Evolutionary conservation across 2,797 vertebrate species (phyloP).

Genomic region (Iguana delicatissima): DNA sequence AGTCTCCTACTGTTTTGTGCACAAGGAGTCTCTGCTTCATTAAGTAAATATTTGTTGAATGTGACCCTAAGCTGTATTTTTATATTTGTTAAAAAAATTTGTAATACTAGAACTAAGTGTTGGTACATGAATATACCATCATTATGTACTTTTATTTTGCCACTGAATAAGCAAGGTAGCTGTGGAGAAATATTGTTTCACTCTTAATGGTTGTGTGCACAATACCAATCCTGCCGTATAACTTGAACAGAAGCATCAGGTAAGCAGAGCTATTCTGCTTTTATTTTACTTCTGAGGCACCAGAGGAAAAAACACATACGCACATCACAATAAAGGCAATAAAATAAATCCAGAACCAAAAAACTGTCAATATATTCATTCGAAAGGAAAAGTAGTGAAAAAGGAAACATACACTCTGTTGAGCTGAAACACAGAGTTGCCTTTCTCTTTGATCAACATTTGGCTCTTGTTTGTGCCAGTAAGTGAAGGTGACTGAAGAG

Average conservation of each 20-base stretch:
- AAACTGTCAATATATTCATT: not conserved
- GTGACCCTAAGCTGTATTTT: not conserved
- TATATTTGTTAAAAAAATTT: not conserved
- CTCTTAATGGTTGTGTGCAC: not conserved
- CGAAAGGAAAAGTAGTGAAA: not conserved
- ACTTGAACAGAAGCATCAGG: not conserved
- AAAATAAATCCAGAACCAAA: not conserved
- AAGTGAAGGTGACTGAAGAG: slow-evolving; percentile 85
- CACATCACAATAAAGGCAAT: not conserved
- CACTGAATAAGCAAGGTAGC: not conserved
- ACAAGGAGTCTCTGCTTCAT: not conserved
- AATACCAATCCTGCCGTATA: not conserved
- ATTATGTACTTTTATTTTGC: not conserved
- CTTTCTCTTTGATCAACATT: slow-evolving; percentile 76
- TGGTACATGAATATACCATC: not conserved
- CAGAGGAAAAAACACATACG: not conserved
- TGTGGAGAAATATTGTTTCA: not conserved
- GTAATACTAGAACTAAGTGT: not conserved
- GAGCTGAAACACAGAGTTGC: slow-evolving; percentile 85
- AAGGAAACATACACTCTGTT: slow-evolving; percentile 82
- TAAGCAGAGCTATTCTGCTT: not conserved
- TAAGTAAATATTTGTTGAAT: not conserved
- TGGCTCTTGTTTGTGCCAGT: slow-evolving; percentile 90
- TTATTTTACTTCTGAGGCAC: not conserved
- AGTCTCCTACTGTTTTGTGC: not conserved